A percentile compares a stretch with the other conserved stretches of the same genome.
Evolutionary conservation across 2,888 invertebrate species (phyloP).

Genomic region (Drosophila crucigera): DNA sequence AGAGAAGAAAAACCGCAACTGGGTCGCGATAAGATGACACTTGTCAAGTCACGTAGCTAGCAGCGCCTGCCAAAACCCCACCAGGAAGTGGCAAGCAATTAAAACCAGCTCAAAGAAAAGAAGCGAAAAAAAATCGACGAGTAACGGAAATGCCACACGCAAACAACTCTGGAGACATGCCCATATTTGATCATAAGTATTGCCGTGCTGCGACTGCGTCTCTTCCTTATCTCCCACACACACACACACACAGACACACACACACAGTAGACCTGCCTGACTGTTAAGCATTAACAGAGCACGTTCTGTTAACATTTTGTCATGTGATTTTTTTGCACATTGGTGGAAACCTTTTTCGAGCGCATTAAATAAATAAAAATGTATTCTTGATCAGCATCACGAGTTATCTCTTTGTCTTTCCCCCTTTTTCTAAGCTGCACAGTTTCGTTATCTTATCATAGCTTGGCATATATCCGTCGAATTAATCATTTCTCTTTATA

Average conservation of each 20-base stretch:
- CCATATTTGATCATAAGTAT: conserved; percentile 45
- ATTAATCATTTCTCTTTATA: not conserved
- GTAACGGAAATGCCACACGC: conserved; percentile 56
- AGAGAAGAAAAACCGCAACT: not conserved
- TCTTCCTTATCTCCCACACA: conserved; percentile 32
- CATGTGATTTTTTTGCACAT: not conserved
- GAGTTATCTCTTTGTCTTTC: not conserved
- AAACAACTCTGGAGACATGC: conserved; percentile 49
- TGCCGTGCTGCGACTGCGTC: not conserved
- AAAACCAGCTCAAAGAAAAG: conserved; percentile 21
- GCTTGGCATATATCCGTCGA: not conserved
- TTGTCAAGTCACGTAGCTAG: conserved; percentile 63
- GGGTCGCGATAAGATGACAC: conserved; percentile 58
- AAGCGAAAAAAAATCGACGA: conserved; percentile 18
- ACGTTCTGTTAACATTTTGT: not conserved
- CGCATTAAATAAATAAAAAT: not conserved
- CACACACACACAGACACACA: not conserved
- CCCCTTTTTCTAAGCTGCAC: not conserved
- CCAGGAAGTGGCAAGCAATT: conserved; percentile 50
- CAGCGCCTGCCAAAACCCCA: conserved; percentile 5
- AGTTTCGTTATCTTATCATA: not conserved
- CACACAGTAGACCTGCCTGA: conserved; percentile 24
- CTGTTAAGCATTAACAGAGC: conserved; percentile 25
- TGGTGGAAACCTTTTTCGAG: not conserved
- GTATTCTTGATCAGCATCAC: not conserved